Conservation (phyloP, 2,797 vertebrate genomes). For the Pyrocephalus nanus region DNA sequence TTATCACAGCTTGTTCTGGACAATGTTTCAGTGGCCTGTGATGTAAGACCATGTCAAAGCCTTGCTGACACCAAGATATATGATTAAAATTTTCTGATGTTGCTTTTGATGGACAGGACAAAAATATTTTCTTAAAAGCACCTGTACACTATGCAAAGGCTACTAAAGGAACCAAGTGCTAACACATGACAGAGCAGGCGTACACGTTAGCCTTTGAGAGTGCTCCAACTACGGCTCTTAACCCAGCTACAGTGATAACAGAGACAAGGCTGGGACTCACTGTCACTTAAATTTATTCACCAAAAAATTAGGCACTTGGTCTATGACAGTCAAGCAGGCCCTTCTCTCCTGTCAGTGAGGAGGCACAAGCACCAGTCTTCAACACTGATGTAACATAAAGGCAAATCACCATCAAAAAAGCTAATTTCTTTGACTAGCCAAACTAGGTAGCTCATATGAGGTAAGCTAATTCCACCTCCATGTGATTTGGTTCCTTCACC, state of each 20-base stretch:
- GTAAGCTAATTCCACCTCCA: not conserved
- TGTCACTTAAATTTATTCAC: not conserved
- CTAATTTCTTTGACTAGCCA: not conserved
- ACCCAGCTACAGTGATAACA: not conserved
- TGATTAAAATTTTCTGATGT: not conserved
- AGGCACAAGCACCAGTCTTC: not conserved
- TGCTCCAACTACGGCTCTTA: not conserved
- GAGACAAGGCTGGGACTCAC: not conserved
- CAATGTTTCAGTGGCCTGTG: not conserved
- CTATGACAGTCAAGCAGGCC: not conserved
- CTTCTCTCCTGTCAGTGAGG: not conserved
- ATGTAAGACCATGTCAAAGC: not conserved
- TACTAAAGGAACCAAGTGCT: slow-evolving; percentile 29
- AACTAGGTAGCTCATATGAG: not conserved
- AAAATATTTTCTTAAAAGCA: slow-evolving; percentile 1
- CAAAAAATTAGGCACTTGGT: not conserved
- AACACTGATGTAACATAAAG: not conserved
- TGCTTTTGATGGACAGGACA: not conserved
- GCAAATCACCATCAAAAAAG: not conserved
- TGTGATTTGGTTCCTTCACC: not conserved
- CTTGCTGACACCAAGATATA: not conserved
- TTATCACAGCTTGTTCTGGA: not conserved
- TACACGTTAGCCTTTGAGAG: not conserved
- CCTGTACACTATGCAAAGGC: slow-evolving; percentile 29
- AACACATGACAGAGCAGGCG: not conserved